Evolutionary conservation across 92 coral and sea anemone genomes (phyloP), one percentile per base, ranked within the genome.

Genomic region (Siderastrea siderea): DNA sequence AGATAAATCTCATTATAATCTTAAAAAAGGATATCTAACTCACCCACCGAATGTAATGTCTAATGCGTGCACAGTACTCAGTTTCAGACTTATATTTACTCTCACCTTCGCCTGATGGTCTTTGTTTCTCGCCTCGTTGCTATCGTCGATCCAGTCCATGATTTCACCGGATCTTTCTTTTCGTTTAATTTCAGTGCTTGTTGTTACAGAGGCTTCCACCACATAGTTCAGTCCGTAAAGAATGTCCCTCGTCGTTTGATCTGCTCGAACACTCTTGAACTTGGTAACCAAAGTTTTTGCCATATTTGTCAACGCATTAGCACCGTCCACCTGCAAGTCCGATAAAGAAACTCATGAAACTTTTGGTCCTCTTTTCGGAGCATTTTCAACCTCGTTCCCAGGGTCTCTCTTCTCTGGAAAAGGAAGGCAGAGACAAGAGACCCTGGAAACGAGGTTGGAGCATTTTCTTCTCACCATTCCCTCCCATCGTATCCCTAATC

Each of bases 61-160:
- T 26, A 26, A 26, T 26, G 38, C 38, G 38, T 26, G 47, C 47
- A 9, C 47, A 17, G n/a, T 53, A 19, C 13, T 15, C 62, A 10
- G 13, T 8, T 58, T 10, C 13, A 49, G 59, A 50, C 14, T 0
- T 5, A n/a, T 44, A 26, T 48, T 11, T 38, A 62, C 7, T 4
- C 53, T 64, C 65, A 93, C 96, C 93, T 93, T 90, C 15, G 57
- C 78, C 9, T 81, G 86, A 6, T 55, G 71, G 43, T 93, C 91
- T 17, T 86, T 67, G 55, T 82, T 86, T 71, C 82, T 87, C 7
- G 84, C 90, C 43, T 75, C 86, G 69, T 93, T 93, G 65, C 89
- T 87, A 61, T 93, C 86, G 80, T 90, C 90, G 60, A 93, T 61
- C 96, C 96, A 93, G 75, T 93, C 96, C 14, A 71, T 52, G 9